phyloP scores from a whole-genome alignment of 2,888 invertebrate species.

The Epistrophe eligans region DNA sequence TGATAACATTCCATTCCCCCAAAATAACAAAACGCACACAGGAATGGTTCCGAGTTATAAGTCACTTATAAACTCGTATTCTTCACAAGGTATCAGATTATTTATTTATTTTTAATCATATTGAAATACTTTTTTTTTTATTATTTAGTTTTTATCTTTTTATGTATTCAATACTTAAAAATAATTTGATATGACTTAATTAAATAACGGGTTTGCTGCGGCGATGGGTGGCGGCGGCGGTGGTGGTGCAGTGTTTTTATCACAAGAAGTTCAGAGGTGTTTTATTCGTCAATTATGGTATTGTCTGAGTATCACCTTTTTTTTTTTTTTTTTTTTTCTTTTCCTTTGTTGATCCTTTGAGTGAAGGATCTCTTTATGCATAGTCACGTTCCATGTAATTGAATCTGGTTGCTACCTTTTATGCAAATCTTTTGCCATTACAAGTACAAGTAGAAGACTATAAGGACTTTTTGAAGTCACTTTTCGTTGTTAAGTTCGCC shows the following conservation, averaged over 20 bases:
- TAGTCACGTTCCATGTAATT: slow-evolving; percentile 26
- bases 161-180: neutral
- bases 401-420: slow-evolving; percentile 39
- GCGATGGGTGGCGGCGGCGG: no score
- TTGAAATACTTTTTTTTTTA: no score
- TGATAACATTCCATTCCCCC: no score
- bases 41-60: no score
- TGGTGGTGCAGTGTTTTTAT: neutral
- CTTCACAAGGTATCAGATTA: no score
- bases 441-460: neutral
- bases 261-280: slow-evolving; percentile 12
- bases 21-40: no score
- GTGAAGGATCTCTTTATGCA: slow-evolving; percentile 21
- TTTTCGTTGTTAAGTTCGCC: slow-evolving; percentile 1
- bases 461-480: slow-evolving; percentile 27
- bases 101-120: no score
- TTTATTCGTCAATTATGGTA: slow-evolving; percentile 18
- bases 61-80: no score
- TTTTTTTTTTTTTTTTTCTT: neutral
- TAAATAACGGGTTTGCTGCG: neutral
- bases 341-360: slow-evolving; percentile 12
- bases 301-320: slow-evolving; percentile 14
- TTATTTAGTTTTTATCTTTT: neutral
- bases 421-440: slow-evolving; percentile 18
- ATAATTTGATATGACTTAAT: neutral